These are phyloP conservation scores for Sussaba pulchella DNA, from an alignment of 2,888 invertebrate genomes.

Conservation along the genomic window DNA sequence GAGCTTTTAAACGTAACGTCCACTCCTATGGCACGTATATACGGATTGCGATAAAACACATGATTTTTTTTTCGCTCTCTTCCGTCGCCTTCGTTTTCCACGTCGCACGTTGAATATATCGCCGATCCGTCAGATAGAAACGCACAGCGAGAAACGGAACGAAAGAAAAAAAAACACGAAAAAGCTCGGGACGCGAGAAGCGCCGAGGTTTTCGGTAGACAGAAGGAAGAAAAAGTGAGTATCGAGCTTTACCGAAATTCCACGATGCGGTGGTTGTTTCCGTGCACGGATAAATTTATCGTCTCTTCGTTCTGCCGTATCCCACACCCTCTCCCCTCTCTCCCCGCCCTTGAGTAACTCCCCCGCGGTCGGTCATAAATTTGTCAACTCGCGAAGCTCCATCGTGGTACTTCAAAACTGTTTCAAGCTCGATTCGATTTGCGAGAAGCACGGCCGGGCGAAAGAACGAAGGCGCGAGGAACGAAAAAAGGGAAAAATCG, in stretches of 20 bases:
- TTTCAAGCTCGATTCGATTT: conserved; percentile 25
- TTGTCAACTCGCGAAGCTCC: conserved; percentile 43
- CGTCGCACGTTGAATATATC: background rate
- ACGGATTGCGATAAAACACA: conserved; percentile 44
- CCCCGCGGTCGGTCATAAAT: conserved; percentile 50
- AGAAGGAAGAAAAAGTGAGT: conserved; percentile 2
- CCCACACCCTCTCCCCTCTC: too few relatives aligned
- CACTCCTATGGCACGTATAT: conserved; percentile 29
- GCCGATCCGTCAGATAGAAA: conserved; percentile 1
- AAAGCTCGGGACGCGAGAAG: background rate
- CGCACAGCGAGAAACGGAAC: conserved; percentile 17
- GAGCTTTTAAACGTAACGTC: conserved; percentile 22
- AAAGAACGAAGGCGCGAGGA: background rate
- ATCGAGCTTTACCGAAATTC: conserved; percentile 54
- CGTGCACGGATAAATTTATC: conserved; percentile 54
- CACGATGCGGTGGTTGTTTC: conserved; percentile 44
- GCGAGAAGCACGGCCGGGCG: background rate
- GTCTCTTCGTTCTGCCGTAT: background rate
- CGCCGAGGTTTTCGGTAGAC: background rate
- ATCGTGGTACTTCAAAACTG: conserved; percentile 28
- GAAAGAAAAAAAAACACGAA: too few relatives aligned
- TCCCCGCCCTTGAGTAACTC: background rate
- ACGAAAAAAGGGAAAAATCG: background rate
- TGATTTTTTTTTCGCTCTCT: conserved; percentile 13
- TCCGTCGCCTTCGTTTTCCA: background rate